phyloP scores from a whole-genome alignment of 2,113 vertebrate genomes.

The Forbesichthys papilliferus region DNA sequence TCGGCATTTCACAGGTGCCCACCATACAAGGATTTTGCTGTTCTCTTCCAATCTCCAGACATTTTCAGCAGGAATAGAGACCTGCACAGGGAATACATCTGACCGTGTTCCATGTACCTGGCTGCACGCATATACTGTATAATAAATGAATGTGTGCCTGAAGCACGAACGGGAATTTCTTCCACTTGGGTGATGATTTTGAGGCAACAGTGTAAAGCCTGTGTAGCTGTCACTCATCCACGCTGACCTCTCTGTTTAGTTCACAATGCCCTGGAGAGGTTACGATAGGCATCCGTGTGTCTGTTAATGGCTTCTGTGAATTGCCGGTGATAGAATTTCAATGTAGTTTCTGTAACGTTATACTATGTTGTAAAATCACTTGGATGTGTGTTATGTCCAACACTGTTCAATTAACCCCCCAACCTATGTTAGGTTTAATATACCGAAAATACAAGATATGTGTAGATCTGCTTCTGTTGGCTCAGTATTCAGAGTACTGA shows the following conservation, averaged over 20 bases:
- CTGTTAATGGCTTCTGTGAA: no score
- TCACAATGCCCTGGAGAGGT: no score
- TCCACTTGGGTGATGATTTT: slow-evolving; percentile 13
- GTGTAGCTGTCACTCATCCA: neutral
- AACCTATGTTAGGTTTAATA: no score
- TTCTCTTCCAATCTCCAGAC: neutral
- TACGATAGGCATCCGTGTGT: no score
- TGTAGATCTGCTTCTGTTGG: no score
- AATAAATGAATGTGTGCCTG: neutral
- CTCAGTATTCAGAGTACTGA: no score
- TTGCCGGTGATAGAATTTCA: no score
- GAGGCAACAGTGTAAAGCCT: neutral
- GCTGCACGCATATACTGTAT: neutral
- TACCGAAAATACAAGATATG: no score
- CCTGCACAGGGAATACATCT: neutral
- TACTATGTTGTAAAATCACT: no score
- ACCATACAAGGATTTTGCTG: neutral
- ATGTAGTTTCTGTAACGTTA: no score
- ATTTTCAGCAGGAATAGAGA: slow-evolving; percentile 3
- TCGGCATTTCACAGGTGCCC: neutral
- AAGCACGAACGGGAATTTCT: slow-evolving; percentile 7
- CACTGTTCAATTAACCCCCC: no score
- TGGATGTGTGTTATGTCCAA: no score
- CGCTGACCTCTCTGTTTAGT: neutral
- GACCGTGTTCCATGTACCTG: neutral